Evolutionary conservation across 2,113 vertebrate genomes (phyloP).

Genomic region (Theristicus caerulescens): DNA sequence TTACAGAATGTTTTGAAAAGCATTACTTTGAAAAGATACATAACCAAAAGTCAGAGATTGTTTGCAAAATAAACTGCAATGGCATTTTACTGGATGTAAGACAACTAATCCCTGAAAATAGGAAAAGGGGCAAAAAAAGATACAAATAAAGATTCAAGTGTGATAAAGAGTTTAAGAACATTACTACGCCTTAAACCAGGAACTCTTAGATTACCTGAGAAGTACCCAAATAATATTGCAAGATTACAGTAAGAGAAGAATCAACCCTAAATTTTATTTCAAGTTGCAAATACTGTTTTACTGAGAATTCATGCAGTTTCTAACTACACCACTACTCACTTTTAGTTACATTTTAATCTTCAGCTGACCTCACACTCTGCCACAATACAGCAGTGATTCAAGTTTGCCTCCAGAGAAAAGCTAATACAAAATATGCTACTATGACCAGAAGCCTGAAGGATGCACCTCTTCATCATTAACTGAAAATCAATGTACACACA

Average conservation of each 20-base stretch:
- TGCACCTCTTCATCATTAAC: background rate
- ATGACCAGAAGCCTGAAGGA: background rate
- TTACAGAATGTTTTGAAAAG: background rate
- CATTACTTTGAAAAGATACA: background rate
- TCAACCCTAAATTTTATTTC: background rate
- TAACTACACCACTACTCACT: background rate
- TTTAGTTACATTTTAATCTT: background rate
- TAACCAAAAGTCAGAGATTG: background rate
- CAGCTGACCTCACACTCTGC: background rate
- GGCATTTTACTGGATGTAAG: background rate
- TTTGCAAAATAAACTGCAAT: background rate
- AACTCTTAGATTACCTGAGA: background rate
- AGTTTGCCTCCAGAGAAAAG: background rate
- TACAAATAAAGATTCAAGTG: background rate
- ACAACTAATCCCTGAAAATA: constrained; percentile 24
- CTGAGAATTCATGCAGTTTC: background rate
- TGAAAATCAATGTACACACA: background rate
- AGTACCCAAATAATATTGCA: background rate
- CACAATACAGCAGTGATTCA: background rate
- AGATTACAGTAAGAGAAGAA: background rate
- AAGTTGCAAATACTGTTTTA: background rate
- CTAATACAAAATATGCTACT: background rate
- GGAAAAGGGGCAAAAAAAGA: background rate
- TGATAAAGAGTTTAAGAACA: background rate
- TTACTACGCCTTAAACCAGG: background rate